Conservation (phyloP, 2,113 vertebrate species). For the Pteronura brasiliensis region DNA sequence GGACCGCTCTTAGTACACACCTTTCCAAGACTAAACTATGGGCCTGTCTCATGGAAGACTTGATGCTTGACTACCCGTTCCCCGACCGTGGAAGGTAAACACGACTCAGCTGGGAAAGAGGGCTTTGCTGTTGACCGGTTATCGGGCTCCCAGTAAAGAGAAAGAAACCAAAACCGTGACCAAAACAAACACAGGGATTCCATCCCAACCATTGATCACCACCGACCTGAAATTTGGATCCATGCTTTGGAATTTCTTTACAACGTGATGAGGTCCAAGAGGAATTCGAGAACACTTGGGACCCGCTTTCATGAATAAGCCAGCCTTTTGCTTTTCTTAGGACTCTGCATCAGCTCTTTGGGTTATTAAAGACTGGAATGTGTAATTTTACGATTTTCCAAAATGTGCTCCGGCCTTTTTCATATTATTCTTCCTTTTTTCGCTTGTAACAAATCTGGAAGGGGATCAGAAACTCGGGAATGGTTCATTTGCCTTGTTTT, state of each 20-base stretch:
- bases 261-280: background rate
- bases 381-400: slow-evolving; percentile 70
- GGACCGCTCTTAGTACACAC: background rate
- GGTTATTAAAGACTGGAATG: slow-evolving; percentile 50
- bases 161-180: background rate
- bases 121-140: background rate
- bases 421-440: slow-evolving; percentile 65
- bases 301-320: slow-evolving; percentile 1
- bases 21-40: background rate
- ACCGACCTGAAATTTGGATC: background rate
- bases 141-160: background rate
- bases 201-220: background rate
- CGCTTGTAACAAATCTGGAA: slow-evolving; percentile 73
- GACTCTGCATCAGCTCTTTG: background rate
- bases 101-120: background rate
- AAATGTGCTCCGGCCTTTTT: slow-evolving; percentile 52
- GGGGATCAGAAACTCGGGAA: background rate
- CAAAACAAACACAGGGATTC: background rate
- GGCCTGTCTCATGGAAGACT: background rate
- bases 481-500: slow-evolving; percentile 31
- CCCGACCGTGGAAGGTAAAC: background rate
- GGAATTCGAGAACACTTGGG: background rate
- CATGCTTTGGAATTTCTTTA: slow-evolving; percentile 16
- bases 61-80: fast-evolving
- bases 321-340: background rate